phyloP scores from a whole-genome alignment of 2,888 invertebrate genomes.

The Octodonta nipae region DNA sequence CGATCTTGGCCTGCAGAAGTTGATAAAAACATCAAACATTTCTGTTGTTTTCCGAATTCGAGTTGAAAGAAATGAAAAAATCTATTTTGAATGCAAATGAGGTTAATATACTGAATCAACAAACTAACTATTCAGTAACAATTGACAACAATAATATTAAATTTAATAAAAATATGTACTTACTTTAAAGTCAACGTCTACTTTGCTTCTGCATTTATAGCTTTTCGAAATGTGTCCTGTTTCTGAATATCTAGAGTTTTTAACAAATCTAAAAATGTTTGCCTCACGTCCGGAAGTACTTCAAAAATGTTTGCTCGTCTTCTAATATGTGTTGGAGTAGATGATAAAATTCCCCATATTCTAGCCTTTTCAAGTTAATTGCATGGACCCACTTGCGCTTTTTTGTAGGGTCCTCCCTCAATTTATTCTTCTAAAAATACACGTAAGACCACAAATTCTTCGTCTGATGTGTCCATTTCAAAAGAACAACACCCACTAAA shows the following conservation, averaged over 20 bases:
- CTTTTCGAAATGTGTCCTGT: slow-evolving; percentile 9
- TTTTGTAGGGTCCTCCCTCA: slow-evolving; percentile 2
- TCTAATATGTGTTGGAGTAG: slow-evolving; percentile 4
- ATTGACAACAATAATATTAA: slow-evolving; percentile 2
- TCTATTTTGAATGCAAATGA: too few species aligned
- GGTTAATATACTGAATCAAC: too few species aligned
- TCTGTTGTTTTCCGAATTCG: slow-evolving; percentile 4
- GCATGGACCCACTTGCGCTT: not conserved
- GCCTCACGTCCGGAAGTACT: slow-evolving; percentile 7
- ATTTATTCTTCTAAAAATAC: slow-evolving; percentile 4
- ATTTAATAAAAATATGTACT: slow-evolving; percentile 4
- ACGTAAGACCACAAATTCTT: slow-evolving; percentile 5
- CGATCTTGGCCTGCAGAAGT: slow-evolving; percentile 3
- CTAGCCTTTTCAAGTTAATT: slow-evolving; percentile 4
- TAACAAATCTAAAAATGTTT: slow-evolving; percentile 7
- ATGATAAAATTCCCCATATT: slow-evolving; percentile 5
- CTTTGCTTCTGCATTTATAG: slow-evolving; percentile 8
- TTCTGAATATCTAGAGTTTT: slow-evolving; percentile 6
- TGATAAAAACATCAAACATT: slow-evolving; percentile 2
- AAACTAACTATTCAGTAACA: slow-evolving; percentile 3
- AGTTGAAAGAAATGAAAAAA: slow-evolving; percentile 3
- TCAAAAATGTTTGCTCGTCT: slow-evolving; percentile 8
- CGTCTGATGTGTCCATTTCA: slow-evolving; percentile 6
- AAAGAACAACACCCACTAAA: slow-evolving; percentile 5
- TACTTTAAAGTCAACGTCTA: slow-evolving; percentile 7